These are phyloP conservation scores for Hoplostethus atlanticus DNA, from an alignment of 2,797 vertebrate species.

Conservation along the genomic window DNA sequence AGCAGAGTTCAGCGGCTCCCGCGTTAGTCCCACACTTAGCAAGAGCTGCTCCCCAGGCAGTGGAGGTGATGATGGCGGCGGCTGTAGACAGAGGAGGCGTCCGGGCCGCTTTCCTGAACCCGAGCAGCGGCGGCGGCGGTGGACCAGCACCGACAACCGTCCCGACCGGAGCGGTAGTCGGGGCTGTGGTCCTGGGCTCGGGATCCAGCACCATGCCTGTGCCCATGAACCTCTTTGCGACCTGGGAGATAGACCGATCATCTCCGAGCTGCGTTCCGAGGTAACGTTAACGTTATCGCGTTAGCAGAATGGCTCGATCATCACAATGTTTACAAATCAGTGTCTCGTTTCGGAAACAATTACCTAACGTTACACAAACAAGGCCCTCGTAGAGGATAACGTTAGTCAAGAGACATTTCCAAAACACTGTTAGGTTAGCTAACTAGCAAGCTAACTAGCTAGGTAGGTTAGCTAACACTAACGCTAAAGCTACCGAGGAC, in stretches of 20 bases:
- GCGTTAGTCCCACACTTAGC: conserved; percentile 74
- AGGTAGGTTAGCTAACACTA: conserved; percentile 53
- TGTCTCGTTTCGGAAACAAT: neutral
- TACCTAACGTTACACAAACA: conserved; percentile 37
- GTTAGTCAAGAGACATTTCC: conserved; percentile 47
- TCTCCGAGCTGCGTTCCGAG: conserved; percentile 88
- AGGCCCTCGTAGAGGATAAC: conserved; percentile 59
- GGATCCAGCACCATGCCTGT: conserved; percentile 80
- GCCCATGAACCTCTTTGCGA: conserved; percentile 87
- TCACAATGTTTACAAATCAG: conserved; percentile 25
- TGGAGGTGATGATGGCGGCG: conserved; percentile 87
- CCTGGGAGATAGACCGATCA: conserved; percentile 87
- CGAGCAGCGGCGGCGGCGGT: conserved; percentile 78
- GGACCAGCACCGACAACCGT: conserved; percentile 72
- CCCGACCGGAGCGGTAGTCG: conserved; percentile 75
- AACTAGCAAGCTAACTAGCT: conserved; percentile 70
- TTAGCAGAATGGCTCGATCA: neutral
- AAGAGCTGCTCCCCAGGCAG: conserved; percentile 77
- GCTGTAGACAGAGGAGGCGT: conserved; percentile 86
- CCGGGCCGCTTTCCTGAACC: conserved; percentile 87
- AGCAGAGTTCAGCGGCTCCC: conserved; percentile 64
- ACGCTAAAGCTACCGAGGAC: conserved; percentile 70
- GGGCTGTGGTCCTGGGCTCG: conserved; percentile 74
- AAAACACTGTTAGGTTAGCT: conserved; percentile 57
- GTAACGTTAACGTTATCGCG: conserved; percentile 64